Conservation (phyloP, 2,888 invertebrate genomes). For the Perizoma flavofasciatum region DNA sequence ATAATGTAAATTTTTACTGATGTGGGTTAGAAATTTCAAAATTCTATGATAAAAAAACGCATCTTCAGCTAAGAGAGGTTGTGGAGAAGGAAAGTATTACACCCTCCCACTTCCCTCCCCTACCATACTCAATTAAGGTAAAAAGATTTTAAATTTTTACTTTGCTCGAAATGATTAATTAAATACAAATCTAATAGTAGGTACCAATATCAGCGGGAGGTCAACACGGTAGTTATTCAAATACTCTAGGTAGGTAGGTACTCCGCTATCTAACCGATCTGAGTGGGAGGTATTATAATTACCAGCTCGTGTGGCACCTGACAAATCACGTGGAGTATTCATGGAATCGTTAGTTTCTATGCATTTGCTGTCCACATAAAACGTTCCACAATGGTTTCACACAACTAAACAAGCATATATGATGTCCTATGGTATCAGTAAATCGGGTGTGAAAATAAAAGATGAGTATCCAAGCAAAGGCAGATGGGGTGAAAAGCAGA, state of each 20-base stretch:
- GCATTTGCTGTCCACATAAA: constrained; percentile 7
- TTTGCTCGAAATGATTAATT: too few relatives aligned
- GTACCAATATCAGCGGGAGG: not conserved
- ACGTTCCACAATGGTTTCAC: constrained; percentile 3
- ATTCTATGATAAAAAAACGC: too few relatives aligned
- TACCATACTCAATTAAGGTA: too few relatives aligned
- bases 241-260: constrained; percentile 14
- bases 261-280: constrained; percentile 53
- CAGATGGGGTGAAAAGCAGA: constrained; percentile 34
- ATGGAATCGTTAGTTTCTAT: constrained; percentile 42
- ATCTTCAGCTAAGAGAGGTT: too few relatives aligned
- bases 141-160: too few relatives aligned
- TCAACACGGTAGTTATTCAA: constrained; percentile 25
- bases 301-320: constrained; percentile 46
- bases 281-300: constrained; percentile 50
- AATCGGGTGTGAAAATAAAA: constrained; percentile 19
- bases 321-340: constrained; percentile 36
- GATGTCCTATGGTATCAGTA: constrained; percentile 12
- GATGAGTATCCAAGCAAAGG: constrained; percentile 14
- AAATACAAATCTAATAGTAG: too few relatives aligned
- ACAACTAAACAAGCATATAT: constrained; percentile 7
- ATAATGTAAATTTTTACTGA: too few relatives aligned
- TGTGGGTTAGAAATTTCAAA: too few relatives aligned
- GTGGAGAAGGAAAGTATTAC: too few relatives aligned
- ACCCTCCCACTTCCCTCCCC: too few relatives aligned